phyloP scores from a whole-genome alignment of 1,140 invertebrate genomes.

The Drosophila sproati region DNA sequence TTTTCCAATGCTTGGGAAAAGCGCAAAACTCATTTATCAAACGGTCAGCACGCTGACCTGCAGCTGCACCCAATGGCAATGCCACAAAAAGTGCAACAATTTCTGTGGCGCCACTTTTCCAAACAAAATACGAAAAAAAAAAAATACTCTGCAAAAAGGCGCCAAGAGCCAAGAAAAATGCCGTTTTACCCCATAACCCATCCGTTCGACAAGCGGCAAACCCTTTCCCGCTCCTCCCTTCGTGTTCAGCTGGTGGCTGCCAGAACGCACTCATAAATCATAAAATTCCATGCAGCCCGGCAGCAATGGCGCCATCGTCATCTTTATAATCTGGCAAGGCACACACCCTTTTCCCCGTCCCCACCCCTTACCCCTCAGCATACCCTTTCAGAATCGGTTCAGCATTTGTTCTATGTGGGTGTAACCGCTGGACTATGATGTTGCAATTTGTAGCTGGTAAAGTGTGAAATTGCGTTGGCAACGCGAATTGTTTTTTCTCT shows the following conservation, averaged over 20 bases:
- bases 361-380: background rate
- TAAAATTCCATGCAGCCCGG: slow-evolving; percentile 68
- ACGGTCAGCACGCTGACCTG: slow-evolving; percentile 54
- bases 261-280: slow-evolving; percentile 72
- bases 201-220: background rate
- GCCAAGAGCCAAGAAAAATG: slow-evolving; percentile 50
- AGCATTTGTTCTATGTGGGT: slow-evolving; percentile 29
- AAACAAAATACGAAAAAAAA: slow-evolving; percentile 19
- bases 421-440: slow-evolving; percentile 65
- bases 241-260: slow-evolving; percentile 23
- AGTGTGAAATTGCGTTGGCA: slow-evolving; percentile 79
- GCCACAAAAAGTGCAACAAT: slow-evolving; percentile 63
- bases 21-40: slow-evolving; percentile 79
- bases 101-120: slow-evolving; percentile 45
- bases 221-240: background rate
- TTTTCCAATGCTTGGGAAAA: slow-evolving; percentile 42
- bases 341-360: background rate
- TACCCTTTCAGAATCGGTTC: slow-evolving; percentile 4
- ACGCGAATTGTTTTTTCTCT: slow-evolving; percentile 60
- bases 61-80: slow-evolving; percentile 42
- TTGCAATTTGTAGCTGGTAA: slow-evolving; percentile 81
- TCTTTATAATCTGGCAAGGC: slow-evolving; percentile 75
- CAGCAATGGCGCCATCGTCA: slow-evolving; percentile 63
- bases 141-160: slow-evolving; percentile 2
- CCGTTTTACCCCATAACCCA: background rate